Percentiles rank a stretch among this genome's conserved stretches.
These are phyloP conservation scores for Penaeus vannamei DNA, from an alignment of 1,140 invertebrate genomes.

Conservation along the genomic window DNA sequence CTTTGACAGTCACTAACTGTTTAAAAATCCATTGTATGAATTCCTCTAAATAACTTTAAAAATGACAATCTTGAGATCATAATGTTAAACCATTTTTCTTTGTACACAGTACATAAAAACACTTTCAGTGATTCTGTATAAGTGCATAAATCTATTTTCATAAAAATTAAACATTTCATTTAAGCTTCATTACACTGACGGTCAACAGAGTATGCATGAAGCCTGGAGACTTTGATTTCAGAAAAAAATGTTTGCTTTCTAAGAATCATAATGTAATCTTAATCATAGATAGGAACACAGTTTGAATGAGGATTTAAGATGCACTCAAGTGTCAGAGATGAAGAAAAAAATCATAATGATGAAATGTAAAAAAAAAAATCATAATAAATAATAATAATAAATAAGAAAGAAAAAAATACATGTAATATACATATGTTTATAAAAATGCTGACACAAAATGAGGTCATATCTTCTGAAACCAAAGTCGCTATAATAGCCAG, in stretches of 20 bases:
- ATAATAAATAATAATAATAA: neutral
- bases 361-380: neutral
- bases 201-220: conserved; percentile 66
- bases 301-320: conserved; percentile 63
- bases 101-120: conserved; percentile 65
- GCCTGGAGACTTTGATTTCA: conserved; percentile 57
- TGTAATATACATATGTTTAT: conserved; percentile 22
- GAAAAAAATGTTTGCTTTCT: conserved; percentile 47
- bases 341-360: conserved; percentile 30
- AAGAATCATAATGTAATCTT: conserved; percentile 54
- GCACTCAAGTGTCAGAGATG: conserved; percentile 42
- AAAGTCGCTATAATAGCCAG: conserved; percentile 53
- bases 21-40: conserved; percentile 65
- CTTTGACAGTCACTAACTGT: conserved; percentile 64
- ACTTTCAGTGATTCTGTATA: conserved; percentile 64
- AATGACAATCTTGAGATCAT: conserved; percentile 65
- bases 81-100: conserved; percentile 63
- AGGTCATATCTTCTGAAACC: conserved; percentile 47
- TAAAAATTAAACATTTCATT: conserved; percentile 63
- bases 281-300: conserved; percentile 65
- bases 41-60: conserved; percentile 62
- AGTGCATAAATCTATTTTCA: conserved; percentile 62
- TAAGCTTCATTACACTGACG: conserved; percentile 63
- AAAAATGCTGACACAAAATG: conserved; percentile 17
- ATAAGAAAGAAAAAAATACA: conserved; percentile 6